Conservation (phyloP, 2,888 invertebrate species). For the Hemistola chrysoprasaria region DNA sequence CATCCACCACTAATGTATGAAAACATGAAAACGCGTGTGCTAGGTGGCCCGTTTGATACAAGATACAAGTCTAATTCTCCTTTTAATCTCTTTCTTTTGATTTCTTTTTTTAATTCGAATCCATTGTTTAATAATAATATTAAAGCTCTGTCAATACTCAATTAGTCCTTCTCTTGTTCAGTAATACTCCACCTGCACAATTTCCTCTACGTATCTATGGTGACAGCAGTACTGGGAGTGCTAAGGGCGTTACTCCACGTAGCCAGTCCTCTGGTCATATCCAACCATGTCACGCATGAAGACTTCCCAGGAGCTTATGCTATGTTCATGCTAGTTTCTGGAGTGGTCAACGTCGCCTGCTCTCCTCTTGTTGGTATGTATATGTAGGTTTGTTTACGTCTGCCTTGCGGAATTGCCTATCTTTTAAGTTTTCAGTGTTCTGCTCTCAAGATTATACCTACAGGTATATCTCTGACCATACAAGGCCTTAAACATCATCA, state of each 20-base stretch:
- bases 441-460: too few species aligned
- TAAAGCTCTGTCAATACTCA: neutral
- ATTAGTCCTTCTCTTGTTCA: constrained; percentile 35
- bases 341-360: constrained; percentile 83
- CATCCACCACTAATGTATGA: too few species aligned
- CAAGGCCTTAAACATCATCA: too few species aligned
- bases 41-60: too few species aligned
- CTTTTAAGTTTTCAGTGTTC: too few species aligned
- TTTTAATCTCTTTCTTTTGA: too few species aligned
- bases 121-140: too few species aligned
- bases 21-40: too few species aligned
- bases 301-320: constrained; percentile 89
- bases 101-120: too few species aligned
- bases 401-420: too few species aligned
- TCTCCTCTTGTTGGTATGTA: constrained; percentile 85
- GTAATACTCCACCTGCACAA: constrained; percentile 55
- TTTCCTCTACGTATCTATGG: constrained; percentile 50
- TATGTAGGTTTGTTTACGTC: neutral
- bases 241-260: constrained; percentile 86
- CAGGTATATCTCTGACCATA: too few species aligned
- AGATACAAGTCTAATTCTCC: too few species aligned
- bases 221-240: constrained; percentile 81
- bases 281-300: constrained; percentile 83
- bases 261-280: constrained; percentile 85
- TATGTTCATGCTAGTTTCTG: constrained; percentile 85